Base-by-base conservation (phyloP, 2,113 vertebrate genomes). In the Procavia capensis region DNA sequence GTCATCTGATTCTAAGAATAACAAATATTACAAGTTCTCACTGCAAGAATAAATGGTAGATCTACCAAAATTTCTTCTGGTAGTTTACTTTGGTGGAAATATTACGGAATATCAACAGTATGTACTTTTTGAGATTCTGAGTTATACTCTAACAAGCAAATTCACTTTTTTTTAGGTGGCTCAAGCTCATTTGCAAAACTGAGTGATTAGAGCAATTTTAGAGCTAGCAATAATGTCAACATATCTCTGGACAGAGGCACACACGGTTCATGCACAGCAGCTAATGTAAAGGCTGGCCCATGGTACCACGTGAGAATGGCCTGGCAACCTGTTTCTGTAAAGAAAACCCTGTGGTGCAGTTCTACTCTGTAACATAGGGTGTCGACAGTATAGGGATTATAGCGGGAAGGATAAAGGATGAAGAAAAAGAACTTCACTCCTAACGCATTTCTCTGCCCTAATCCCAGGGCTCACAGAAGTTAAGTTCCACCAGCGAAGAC, bases 391-490 rank as follows among this genome's bases (percentile, higher is more conserved):
- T n/a, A 54, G 9, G 11, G 17, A 9, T 54, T 4, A 16, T 54
- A 54, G 5, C 13, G 11, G 43, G 1, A 57, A 4, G 83, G 25
- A 27, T 6, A 29, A 16, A 45, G 72, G 36, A 22, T 0, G 25
- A 36, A 36, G 61, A 85, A 27, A 29, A 3, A 29, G 78, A 2
- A 59, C 0, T 4, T 54, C 13, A 14, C 2, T 34, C 90, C 79
- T 88, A 36, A 96, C 66, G 24, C 20, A 2, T 31, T 3, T 97
- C 87, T 74, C 1, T 59, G 97, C 89, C 61, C 88, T 74, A n/a
- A 27, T 94, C 95, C 34, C 98, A 99, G 99, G 99, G 98, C 94
- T 95, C 97, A 92, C 98, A 98, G 94, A 98, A 98, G 98, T 29
- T 97, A 5, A 98, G 98, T 27, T 97, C 98, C 9, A 97, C 97